Evolutionary conservation across 2,113 vertebrate species (phyloP), one percentile per base, ranked within the genome.

Genomic region (Hyla sarda): DNA sequence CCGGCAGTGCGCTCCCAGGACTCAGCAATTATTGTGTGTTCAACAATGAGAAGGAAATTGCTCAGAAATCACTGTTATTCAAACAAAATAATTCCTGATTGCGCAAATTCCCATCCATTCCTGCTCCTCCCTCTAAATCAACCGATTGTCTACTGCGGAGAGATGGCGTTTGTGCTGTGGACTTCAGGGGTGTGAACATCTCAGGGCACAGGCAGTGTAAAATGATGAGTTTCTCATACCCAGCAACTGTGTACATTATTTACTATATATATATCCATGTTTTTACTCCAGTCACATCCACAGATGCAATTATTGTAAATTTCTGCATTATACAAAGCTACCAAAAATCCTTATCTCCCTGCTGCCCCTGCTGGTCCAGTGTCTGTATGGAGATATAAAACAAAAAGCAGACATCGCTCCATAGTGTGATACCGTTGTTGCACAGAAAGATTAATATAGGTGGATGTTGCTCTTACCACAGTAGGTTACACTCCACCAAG

Each of bases 31-130:
- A 65, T 30, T 65, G 5, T 65, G 25, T 65, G 25, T 30, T 65
- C 5, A 17, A 65, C 60, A 65, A 65, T 65, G 60, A 65, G 60
- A 65, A 30, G 60, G 60, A 65, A 65, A 65, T 65, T 65, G 25
- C 28, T 65, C 5, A 56, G 54, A 56, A 56, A 56, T 56, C 54
- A 23, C 19, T 1, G 13, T 30, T 3, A 28, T 65, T 14, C 1
- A 65, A 30, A 16, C 25, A 65, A 30, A 13, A 14, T 11, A 65
- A 62, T 25, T 58, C 56, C 23, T 62, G n/a, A 62, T 62, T 25
- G 54, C 8, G 58, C 58, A 62, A 16, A 65, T 30, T 65, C 60
- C 60, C 16, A 13, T 65, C 8, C 13, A 2, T 60, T 25, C 23
- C 56, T 12, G 0, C 3, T 60, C 23, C 23, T 60, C 23, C n/a